Percentiles rank a stretch among this genome's conserved stretches.
These are phyloP conservation scores for Sebastes steindachneri DNA, from an alignment of 2,797 vertebrate genomes.

Conservation along the genomic window DNA sequence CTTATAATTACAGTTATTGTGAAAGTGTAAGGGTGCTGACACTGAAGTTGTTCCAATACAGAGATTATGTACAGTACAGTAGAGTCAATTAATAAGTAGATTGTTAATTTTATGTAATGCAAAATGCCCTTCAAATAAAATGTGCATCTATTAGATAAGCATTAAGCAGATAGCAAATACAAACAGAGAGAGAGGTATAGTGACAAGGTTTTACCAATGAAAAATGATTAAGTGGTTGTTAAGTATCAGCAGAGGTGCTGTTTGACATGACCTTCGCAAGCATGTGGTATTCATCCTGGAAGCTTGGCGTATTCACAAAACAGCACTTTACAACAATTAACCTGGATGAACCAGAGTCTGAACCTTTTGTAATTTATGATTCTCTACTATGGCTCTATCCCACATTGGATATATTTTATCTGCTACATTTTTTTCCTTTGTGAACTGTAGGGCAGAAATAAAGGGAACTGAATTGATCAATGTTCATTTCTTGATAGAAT, in stretches of 20 bases:
- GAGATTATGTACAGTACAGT: background rate
- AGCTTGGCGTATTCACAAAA: slow-evolving; percentile 4
- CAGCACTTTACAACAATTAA: slow-evolving; percentile 7
- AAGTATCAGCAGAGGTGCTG: background rate
- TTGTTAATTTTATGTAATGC: background rate
- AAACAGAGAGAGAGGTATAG: background rate
- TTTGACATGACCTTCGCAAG: background rate
- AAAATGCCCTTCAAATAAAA: background rate
- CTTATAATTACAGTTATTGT: too few relatives aligned
- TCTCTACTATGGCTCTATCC: background rate
- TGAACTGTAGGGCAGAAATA: background rate
- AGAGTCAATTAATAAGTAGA: background rate
- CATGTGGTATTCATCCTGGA: background rate
- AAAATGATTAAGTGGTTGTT: background rate
- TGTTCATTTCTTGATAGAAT: background rate
- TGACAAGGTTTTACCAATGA: background rate
- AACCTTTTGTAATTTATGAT: background rate
- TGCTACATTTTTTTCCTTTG: background rate
- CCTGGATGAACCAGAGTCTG: background rate
- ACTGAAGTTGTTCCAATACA: too few relatives aligned
- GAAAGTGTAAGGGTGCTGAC: too few relatives aligned
- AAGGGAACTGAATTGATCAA: background rate
- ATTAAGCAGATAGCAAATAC: background rate
- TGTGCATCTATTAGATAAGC: background rate
- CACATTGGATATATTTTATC: background rate